Base-by-base conservation (phyloP, 2,113 vertebrate species). In the Tretioscincus oriximinensis region DNA sequence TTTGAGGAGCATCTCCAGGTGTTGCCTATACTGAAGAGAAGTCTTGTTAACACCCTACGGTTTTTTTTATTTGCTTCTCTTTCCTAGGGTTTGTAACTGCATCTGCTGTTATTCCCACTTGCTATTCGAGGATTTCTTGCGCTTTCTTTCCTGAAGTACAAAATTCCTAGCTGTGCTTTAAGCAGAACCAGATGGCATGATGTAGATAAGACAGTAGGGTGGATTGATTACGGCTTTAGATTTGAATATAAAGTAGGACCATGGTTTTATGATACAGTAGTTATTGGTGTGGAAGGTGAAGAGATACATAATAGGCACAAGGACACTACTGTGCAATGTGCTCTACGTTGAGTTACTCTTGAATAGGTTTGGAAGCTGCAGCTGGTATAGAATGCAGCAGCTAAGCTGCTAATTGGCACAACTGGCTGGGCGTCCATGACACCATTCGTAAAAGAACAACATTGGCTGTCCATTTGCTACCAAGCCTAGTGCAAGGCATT, bases 201-300 rank as follows among this genome's bases (percentile, higher is more conserved):
- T 76, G 54, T 58, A 58, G 54, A 58, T 82, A 31, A 60, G 9
- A 5, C 78, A 41, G 6, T 0, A 2, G 82, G 77, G 58, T 72
- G 35, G 77, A 73, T 68, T 60, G 8, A 74, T 83, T 18, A 9
- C 71, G 82, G 78, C 63, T 66, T n/a, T 28, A 66, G 85, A 84
- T 77, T 54, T 21, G 72, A 75, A 2, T 65, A 77, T 54, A 8
- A 22, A 63, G 26, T 12, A 70, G 45, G 78, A 35, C 31, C 45
- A 26, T 70, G 18, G 31, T 68, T 80, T 68, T 66, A 73, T 74
- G 22, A 64, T 47, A 49, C 69, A 0, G 0, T 0, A 68, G 54
- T 73, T 41, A 35, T 73, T 28, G 0, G 0, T 1, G 0, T 1
- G 54, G 54, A 18, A 49, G 49, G 65, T 22, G 1, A 1, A 65